Base-by-base conservation (phyloP, 23 tunicate genomes). In the Oikopleura vanhoeffeni region DNA sequence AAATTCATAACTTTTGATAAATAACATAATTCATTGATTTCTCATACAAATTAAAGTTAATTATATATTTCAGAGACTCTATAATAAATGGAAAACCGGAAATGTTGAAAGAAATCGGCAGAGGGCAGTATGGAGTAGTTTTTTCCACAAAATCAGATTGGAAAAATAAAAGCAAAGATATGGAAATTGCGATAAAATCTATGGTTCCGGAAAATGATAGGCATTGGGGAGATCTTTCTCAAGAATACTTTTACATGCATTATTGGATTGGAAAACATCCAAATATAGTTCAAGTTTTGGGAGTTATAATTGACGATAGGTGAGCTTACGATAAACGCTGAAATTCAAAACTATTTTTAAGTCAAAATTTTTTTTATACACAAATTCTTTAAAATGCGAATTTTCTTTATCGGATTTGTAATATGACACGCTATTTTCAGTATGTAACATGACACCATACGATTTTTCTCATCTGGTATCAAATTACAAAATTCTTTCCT, bases 61-160 rank as follows among this genome's bases (percentile, higher is more conserved):
- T n/a, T n/a, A n/a, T n/a, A n/a, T n/a, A n/a, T n/a, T n/a, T n/a
- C 60, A 49, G 60, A 18, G 60, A 49, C 18, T 8, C 8, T 49
- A 49, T 49, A 8, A 49, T 49, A 49, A 49, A 49, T 49, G 60
- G 92, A 28, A 85, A 83, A 79, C 92, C 92, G 18, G 76, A 76
- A 67, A 49, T 85, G 60, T 89, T 83, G 1, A 57, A 86, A 38
- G 92, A 89, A 41, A 85, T 89, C 38, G 92, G 92, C 27, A 84
- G 92, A 34, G 92, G 92, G 2, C 87, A 84, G 89, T 89, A 89
- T 77, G 92, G 92, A 39, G 89, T 89, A 0, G 92, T 89, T 39
- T 89, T 33, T 41, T 41, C 88, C 0, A 49, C 60, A 49, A 49
- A 49, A 49, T 49, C 18, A 49, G 18, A 8, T 49, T 49, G 60